Base-by-base conservation (phyloP, 2,113 vertebrate genomes). In the Hypocryptadius cinnamomeus region DNA sequence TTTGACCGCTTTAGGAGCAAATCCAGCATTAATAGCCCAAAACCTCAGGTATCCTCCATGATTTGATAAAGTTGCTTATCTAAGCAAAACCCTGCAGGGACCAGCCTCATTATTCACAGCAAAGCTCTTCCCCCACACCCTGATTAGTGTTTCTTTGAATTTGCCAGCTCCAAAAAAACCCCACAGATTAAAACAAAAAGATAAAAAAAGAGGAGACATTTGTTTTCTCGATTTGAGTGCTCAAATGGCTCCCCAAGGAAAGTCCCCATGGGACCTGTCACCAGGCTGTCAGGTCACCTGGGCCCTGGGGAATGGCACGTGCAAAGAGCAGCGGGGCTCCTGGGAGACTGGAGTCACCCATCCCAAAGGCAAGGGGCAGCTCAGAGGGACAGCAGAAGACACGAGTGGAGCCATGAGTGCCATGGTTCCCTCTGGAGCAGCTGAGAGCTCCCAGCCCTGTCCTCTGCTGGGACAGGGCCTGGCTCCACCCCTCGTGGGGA, bases 341-440 rank as follows among this genome's bases (percentile, higher is more conserved):
- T 23, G 28, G 45, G 13, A 40, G 45, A 22, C 35, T 21, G 27
- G 30, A 45, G 25, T 19, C 25, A 44, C 3, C 59, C 37, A 14
- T 24, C 25, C 50, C 84, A 44, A 57, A 65, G 69, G 51, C 80
- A 64, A 60, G 45, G 22, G 33, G 35, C 50, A 51, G 42, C 56
- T 57, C 7, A 1, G 54, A 53, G 28, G 54, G 45, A 8, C 39
- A 45, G 39, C 5, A 76, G 33, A 17, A 28, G 35, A 31, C 19
- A 20, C 2, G 14, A 35, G 10, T 0, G 7, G 33, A 63, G 57
- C 35, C 11, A 4, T 0, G 1, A n/a, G 24, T 33, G 27, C 35
- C 25, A 11, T 0, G 1, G 47, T 4, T 59, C 27, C 33, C 28
- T 57, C 54, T 57, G 35, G 5, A 4, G 39, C 17, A 33, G 3